These are phyloP conservation scores for Bombus picipes DNA, from an alignment of 1,140 invertebrate species.

Conservation along the genomic window DNA sequence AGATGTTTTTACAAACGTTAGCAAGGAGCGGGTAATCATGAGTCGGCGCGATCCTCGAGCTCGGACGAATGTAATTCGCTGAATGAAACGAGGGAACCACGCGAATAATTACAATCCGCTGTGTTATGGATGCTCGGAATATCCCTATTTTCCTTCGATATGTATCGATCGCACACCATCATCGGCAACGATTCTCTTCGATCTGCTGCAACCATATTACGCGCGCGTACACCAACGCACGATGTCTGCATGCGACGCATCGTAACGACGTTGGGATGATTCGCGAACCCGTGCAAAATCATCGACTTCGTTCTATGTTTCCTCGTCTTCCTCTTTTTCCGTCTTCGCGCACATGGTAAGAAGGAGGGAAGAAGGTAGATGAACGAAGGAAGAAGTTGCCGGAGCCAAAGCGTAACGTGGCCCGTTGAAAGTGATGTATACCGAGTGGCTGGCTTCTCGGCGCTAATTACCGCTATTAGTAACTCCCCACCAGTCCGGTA, in stretches of 20 bases:
- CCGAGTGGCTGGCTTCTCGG: conserved; percentile 60
- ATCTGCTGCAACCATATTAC: neutral
- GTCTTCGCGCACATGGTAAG: neutral
- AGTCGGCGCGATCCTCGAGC: conserved; percentile 27
- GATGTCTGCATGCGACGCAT: neutral
- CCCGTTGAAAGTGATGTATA: conserved; percentile 69
- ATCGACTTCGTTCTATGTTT: neutral
- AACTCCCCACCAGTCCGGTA: conserved; percentile 56
- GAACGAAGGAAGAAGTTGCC: conserved; percentile 10
- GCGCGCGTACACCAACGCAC: conserved; percentile 8
- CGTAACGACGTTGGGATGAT: conserved; percentile 63
- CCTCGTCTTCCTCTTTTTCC: neutral
- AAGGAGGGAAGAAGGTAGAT: no score
- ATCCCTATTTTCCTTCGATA: conserved; percentile 7
- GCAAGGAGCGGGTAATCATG: conserved; percentile 39
- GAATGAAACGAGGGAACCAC: conserved; percentile 4
- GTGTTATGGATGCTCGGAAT: neutral
- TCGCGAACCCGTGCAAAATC: conserved; percentile 54
- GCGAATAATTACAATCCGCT: conserved; percentile 31
- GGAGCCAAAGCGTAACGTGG: conserved; percentile 35
- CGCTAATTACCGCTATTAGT: conserved; percentile 71
- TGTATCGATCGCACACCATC: conserved; percentile 61
- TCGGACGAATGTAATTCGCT: neutral
- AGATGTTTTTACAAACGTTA: conserved; percentile 49
- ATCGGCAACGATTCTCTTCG: conserved; percentile 53